These are phyloP conservation scores for Natrix natrix DNA, from an alignment of 2,797 vertebrate species.

Conservation along the genomic window DNA sequence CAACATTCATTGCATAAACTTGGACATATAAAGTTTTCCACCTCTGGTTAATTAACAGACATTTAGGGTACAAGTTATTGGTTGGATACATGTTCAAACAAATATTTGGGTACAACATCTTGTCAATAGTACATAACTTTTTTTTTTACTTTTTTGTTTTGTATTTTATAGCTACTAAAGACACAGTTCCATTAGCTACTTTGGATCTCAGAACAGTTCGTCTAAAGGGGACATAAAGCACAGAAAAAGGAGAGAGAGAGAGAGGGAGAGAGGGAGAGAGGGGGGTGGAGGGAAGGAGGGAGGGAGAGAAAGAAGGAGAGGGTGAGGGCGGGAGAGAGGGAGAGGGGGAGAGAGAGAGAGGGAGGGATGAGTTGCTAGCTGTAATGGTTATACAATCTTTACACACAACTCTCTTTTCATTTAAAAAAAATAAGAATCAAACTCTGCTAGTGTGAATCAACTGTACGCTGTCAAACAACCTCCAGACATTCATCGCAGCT, in stretches of 20 bases:
- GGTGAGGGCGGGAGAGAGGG: not conserved
- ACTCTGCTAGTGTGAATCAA: conserved; percentile 18
- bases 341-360: not conserved
- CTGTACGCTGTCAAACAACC: conserved; percentile 54
- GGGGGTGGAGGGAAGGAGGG: not conserved
- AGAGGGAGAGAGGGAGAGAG: not conserved
- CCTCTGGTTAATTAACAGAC: conserved; percentile 78
- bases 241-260: conserved; percentile 56
- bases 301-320: not conserved
- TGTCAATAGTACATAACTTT: conserved; percentile 72
- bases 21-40: conserved; percentile 82
- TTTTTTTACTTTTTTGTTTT: conserved; percentile 33
- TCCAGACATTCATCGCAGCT: conserved; percentile 77
- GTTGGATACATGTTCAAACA: conserved; percentile 74
- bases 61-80: conserved; percentile 73
- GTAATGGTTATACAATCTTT: conserved; percentile 62
- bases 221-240: conserved; percentile 79
- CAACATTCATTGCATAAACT: conserved; percentile 85
- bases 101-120: conserved; percentile 72
- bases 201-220: conserved; percentile 73
- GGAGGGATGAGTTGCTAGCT: conserved; percentile 51
- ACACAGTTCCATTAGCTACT: conserved; percentile 73
- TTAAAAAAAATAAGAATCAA: not conserved
- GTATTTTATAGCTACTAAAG: conserved; percentile 63
- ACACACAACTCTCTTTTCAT: not conserved